Evolutionary conservation across 2,113 vertebrate species (phyloP).

Genomic region (Leptobrachium leishanense): DNA sequence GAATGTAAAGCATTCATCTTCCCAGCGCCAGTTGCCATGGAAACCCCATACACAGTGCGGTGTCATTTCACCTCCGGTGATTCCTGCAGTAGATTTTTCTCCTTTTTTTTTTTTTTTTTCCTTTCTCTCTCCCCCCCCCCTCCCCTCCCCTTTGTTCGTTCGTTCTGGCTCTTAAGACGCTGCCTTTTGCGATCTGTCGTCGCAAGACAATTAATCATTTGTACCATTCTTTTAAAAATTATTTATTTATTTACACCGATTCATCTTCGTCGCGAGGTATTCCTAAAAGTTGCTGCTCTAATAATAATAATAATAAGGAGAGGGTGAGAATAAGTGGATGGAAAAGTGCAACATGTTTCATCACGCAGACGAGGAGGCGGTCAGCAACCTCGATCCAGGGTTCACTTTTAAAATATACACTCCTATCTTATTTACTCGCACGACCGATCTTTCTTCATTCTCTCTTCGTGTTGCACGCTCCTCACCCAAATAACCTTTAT

Average conservation of each 20-base stretch:
- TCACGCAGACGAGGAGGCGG: too few relatives aligned
- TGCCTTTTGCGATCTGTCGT: conserved; percentile 66
- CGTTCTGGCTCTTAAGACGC: conserved; percentile 79
- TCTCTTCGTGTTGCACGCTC: too few relatives aligned
- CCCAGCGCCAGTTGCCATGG: conserved; percentile 80
- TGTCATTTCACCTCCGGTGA: conserved; percentile 75
- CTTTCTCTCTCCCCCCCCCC: not conserved
- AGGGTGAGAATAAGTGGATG: too few relatives aligned
- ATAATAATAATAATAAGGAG: not conserved
- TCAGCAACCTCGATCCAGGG: too few relatives aligned
- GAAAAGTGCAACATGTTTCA: too few relatives aligned
- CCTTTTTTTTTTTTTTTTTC: conserved; percentile 17
- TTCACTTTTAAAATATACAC: too few relatives aligned
- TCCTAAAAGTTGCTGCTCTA: not conserved
- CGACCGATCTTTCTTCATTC: too few relatives aligned
- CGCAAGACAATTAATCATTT: conserved; percentile 66
- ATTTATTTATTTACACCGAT: not conserved
- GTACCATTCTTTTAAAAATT: conserved; percentile 52
- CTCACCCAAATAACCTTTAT: too few relatives aligned
- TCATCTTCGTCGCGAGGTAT: conserved; percentile 20
- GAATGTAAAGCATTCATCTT: conserved; percentile 78
- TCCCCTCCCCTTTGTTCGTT: conserved; percentile 76
- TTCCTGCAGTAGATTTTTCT: conserved; percentile 75
- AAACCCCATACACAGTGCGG: conserved; percentile 77
- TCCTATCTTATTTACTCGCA: too few relatives aligned